phyloP scores from a whole-genome alignment of 2,888 invertebrate genomes.

The Coenonympha arcania region DNA sequence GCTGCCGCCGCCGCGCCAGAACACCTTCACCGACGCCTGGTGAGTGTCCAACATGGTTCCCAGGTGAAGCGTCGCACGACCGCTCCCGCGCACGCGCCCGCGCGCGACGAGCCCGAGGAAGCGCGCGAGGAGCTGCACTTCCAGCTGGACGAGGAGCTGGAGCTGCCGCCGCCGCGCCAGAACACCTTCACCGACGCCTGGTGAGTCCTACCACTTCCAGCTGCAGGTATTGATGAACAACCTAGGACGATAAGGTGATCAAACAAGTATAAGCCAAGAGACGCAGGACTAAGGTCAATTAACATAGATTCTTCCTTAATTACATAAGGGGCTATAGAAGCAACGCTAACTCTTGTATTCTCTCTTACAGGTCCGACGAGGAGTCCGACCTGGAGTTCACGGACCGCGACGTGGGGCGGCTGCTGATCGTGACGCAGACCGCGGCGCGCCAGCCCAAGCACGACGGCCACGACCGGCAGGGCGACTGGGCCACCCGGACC shows the following conservation, averaged over 20 bases:
- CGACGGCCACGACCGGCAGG: slow-evolving; percentile 84
- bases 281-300: too few relatives aligned
- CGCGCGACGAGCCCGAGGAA: slow-evolving; percentile 36
- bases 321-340: too few relatives aligned
- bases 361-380: slow-evolving; percentile 78
- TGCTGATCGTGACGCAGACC: slow-evolving; percentile 94
- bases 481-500: slow-evolving; percentile 89
- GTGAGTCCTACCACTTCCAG: too few relatives aligned
- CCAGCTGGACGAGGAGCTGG: slow-evolving; percentile 97
- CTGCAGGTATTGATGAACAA: too few relatives aligned
- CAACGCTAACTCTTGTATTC: neutral
- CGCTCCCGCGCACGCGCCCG: slow-evolving; percentile 25
- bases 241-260: too few relatives aligned
- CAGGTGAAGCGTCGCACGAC: slow-evolving; percentile 76
- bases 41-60: slow-evolving; percentile 56
- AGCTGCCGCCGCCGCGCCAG: slow-evolving; percentile 84
- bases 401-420: slow-evolving; percentile 92
- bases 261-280: too few relatives aligned
- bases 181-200: slow-evolving; percentile 84
- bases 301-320: too few relatives aligned
- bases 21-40: slow-evolving; percentile 83
- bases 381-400: slow-evolving; percentile 92
- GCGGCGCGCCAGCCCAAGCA: slow-evolving; percentile 50
- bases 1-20: slow-evolving; percentile 84
- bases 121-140: slow-evolving; percentile 90